Conservation (phyloP, 2,888 invertebrate genomes). For the Sarcophaga carnaria region DNA sequence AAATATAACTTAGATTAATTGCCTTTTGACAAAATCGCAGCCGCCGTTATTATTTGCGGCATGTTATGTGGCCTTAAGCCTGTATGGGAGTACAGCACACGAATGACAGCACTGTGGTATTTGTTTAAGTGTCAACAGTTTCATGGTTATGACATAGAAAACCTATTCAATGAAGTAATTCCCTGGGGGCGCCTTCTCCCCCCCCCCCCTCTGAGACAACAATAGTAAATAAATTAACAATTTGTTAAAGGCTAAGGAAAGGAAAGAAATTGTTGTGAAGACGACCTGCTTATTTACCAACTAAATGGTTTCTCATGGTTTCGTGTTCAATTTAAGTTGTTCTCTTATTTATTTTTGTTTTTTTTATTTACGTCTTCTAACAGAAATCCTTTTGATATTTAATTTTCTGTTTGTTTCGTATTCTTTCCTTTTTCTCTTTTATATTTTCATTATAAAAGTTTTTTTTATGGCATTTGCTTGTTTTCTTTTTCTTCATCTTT, state of each 20-base stretch:
- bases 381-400: slow-evolving; percentile 28
- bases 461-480: neutral
- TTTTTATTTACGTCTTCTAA: neutral
- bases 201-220: neutral
- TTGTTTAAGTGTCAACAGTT: slow-evolving; percentile 31
- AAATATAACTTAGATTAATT: neutral
- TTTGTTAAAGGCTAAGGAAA: neutral
- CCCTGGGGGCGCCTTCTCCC: neutral
- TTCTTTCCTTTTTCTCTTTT: neutral
- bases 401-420: slow-evolving; percentile 1
- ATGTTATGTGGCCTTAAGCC: neutral
- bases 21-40: neutral
- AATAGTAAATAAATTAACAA: slow-evolving; percentile 23
- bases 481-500: neutral
- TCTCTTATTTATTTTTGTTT: neutral
- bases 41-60: neutral
- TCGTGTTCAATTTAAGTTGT: slow-evolving; percentile 1
- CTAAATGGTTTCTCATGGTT: neutral
- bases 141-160: neutral
- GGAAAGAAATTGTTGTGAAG: neutral
- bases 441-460: slow-evolving; percentile 34
- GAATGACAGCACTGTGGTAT: neutral
- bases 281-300: neutral
- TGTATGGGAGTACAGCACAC: too few relatives aligned
- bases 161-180: slow-evolving; percentile 1